These are phyloP conservation scores for Sarcophaga bullata DNA, from an alignment of 1,140 invertebrate species.

Conservation along the genomic window DNA sequence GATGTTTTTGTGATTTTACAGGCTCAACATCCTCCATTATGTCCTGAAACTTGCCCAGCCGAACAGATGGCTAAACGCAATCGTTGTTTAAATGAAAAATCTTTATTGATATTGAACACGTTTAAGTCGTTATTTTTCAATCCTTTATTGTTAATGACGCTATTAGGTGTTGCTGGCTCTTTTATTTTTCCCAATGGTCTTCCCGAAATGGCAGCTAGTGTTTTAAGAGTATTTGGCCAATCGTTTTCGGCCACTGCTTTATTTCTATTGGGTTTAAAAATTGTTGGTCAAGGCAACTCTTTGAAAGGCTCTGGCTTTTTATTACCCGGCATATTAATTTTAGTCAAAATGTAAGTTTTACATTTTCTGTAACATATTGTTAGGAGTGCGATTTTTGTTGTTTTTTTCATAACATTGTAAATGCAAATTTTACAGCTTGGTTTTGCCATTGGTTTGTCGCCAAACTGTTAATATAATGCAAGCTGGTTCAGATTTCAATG, in stretches of 20 bases:
- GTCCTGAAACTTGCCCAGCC: slow-evolving; percentile 60
- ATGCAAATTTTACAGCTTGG: slow-evolving; percentile 71
- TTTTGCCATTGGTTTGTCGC: slow-evolving; percentile 86
- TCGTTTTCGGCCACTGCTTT: slow-evolving; percentile 92
- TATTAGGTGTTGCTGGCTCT: slow-evolving; percentile 90
- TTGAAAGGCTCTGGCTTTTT: slow-evolving; percentile 80
- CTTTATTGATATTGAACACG: slow-evolving; percentile 66
- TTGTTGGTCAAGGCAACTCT: slow-evolving; percentile 90
- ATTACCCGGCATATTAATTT: slow-evolving; percentile 86
- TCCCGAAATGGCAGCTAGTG: slow-evolving; percentile 78
- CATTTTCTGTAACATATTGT: neutral
- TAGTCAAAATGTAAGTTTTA: slow-evolving; percentile 83
- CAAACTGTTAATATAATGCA: slow-evolving; percentile 83
- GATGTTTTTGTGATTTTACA: slow-evolving; percentile 20
- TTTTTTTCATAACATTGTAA: neutral
- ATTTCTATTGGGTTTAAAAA: slow-evolving; percentile 89
- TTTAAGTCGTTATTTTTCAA: slow-evolving; percentile 82
- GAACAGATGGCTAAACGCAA: slow-evolving; percentile 56
- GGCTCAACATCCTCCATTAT: slow-evolving; percentile 54
- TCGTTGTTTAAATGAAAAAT: slow-evolving; percentile 59
- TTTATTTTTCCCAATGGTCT: slow-evolving; percentile 81
- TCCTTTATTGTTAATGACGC: slow-evolving; percentile 92
- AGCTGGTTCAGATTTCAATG: slow-evolving; percentile 74
- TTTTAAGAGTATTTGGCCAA: slow-evolving; percentile 84
- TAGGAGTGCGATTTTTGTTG: neutral